phyloP scores from a whole-genome alignment of 2,888 invertebrate genomes.

The Chalcis sispes region DNA sequence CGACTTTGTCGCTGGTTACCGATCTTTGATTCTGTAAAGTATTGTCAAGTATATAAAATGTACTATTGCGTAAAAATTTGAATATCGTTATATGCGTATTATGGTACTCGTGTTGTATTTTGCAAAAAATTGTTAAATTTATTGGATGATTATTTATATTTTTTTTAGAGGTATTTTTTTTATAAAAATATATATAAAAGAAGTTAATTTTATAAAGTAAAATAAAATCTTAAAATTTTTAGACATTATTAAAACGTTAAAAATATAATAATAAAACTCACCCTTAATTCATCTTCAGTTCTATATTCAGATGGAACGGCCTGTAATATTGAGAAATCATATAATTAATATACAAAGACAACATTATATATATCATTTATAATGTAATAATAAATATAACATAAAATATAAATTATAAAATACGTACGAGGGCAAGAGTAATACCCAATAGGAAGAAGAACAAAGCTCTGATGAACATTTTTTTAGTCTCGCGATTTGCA shows the following conservation, averaged over 20 bases:
- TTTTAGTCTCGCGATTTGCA: background rate
- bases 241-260: too few species aligned
- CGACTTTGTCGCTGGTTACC: background rate
- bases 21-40: background rate
- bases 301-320: background rate
- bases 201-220: background rate
- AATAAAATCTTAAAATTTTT: background rate
- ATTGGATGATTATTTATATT: too few species aligned
- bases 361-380: background rate
- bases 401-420: background rate
- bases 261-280: too few species aligned
- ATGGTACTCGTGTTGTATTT: too few species aligned
- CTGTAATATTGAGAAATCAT: background rate
- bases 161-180: too few species aligned
- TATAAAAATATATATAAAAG: background rate
- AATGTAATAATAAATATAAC: background rate
- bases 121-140: background rate
- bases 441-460: constrained; percentile 2
- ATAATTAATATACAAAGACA: background rate
- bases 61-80: too few species aligned
- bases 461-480: constrained; percentile 11
- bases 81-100: too few species aligned
- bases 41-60: background rate
- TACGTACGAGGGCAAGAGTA: constrained; percentile 3
- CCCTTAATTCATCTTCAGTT: background rate